Percentiles rank a stretch among this genome's conserved stretches.
Conservation (phyloP, 2,888 invertebrate genomes). For the Gasteruption jaculator region DNA sequence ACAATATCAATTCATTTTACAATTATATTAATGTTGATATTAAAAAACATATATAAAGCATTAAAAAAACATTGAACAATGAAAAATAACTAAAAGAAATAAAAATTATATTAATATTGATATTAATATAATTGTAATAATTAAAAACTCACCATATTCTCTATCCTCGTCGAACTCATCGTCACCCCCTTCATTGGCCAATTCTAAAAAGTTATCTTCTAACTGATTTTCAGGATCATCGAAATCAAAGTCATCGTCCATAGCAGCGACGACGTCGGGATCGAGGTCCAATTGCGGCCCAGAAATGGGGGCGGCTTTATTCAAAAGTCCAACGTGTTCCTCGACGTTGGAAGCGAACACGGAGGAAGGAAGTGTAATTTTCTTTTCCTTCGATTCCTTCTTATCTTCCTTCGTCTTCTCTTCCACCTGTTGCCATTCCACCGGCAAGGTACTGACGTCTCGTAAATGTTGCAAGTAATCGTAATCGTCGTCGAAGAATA, state of each 20-base stretch:
- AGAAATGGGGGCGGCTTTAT: slow-evolving; percentile 71
- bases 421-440: slow-evolving; percentile 55
- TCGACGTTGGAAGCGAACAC: slow-evolving; percentile 85
- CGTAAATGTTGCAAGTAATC: slow-evolving; percentile 90
- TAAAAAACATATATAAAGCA: too few relatives aligned
- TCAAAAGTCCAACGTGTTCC: slow-evolving; percentile 78
- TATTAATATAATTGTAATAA: neutral
- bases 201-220: slow-evolving; percentile 87
- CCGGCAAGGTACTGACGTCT: slow-evolving; percentile 57
- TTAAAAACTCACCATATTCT: slow-evolving; percentile 24
- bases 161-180: slow-evolving; percentile 43
- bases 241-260: slow-evolving; percentile 90
- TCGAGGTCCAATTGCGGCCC: slow-evolving; percentile 73
- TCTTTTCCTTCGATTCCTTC: slow-evolving; percentile 39
- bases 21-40: too few relatives aligned
- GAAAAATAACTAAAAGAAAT: slow-evolving; percentile 5
- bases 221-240: slow-evolving; percentile 77
- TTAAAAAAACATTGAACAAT: too few relatives aligned
- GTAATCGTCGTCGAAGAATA: slow-evolving; percentile 92
- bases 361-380: slow-evolving; percentile 72
- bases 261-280: slow-evolving; percentile 86
- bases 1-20: too few relatives aligned
- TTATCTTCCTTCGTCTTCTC: slow-evolving; percentile 31
- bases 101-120: slow-evolving; percentile 4
- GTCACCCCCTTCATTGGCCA: slow-evolving; percentile 65